Evolutionary conservation across 2,113 vertebrate species (phyloP).

Genomic region (Cyprinus carpio): DNA sequence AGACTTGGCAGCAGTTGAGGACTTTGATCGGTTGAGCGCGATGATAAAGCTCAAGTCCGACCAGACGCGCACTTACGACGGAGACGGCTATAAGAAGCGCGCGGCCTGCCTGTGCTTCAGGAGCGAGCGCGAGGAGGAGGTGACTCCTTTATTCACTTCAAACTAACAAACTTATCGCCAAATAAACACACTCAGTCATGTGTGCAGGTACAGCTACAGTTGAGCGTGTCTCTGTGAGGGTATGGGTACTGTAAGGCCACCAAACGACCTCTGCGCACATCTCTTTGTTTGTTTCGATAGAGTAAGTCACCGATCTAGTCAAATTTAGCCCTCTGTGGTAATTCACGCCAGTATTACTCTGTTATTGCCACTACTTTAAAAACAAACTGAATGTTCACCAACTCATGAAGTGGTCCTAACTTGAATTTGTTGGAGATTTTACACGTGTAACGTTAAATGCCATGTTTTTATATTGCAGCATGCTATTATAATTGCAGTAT

Average conservation of each 20-base stretch:
- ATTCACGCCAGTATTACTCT: neutral
- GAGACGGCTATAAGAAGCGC: constrained; percentile 92
- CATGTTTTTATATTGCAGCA: neutral
- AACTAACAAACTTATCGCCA: neutral
- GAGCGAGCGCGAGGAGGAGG: constrained; percentile 93
- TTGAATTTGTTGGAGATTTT: neutral
- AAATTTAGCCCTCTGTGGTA: neutral
- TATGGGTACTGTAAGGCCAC: neutral
- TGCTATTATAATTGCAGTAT: no score
- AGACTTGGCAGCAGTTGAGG: constrained; percentile 5
- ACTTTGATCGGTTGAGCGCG: constrained; percentile 46
- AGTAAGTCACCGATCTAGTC: neutral
- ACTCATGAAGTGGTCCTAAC: neutral
- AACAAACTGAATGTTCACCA: no score
- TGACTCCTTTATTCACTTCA: constrained; percentile 62
- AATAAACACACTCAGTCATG: no score
- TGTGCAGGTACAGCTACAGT: neutral
- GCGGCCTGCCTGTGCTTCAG: constrained; percentile 77
- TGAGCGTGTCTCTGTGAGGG: no score
- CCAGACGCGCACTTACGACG: constrained; percentile 97
- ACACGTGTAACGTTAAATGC: neutral
- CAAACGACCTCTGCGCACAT: neutral
- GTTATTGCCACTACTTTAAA: neutral
- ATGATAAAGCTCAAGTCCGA: constrained; percentile 99
- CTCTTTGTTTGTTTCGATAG: neutral